Conservation (phyloP, 2,113 vertebrate species). For the Tauraco erythrolophus region DNA sequence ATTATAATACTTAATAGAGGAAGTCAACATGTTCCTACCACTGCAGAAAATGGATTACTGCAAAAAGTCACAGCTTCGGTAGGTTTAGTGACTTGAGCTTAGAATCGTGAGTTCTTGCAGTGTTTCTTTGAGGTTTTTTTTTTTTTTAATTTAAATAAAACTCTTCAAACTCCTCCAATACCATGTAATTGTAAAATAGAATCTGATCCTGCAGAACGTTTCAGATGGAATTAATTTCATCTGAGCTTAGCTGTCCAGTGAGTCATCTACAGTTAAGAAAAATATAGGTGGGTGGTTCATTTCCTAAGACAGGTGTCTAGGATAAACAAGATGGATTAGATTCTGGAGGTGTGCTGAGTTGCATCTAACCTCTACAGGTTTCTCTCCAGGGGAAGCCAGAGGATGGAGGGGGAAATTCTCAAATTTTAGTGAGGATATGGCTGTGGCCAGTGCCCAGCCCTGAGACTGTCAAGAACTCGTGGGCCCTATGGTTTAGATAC, state of each 20-base stretch:
- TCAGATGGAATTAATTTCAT: slow-evolving; percentile 8
- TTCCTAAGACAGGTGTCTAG: background rate
- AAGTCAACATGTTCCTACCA: slow-evolving; percentile 28
- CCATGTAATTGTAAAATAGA: slow-evolving; percentile 19
- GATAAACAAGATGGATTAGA: background rate
- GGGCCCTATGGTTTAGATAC: background rate
- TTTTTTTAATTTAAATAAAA: background rate
- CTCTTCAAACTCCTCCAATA: slow-evolving; percentile 9
- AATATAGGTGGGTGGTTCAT: background rate
- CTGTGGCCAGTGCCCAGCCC: background rate
- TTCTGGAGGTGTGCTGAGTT: background rate
- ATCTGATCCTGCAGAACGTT: background rate
- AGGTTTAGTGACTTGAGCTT: background rate
- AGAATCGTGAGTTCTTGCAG: background rate
- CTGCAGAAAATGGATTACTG: slow-evolving; percentile 33
- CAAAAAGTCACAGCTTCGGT: slow-evolving; percentile 24
- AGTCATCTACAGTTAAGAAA: slow-evolving; percentile 5
- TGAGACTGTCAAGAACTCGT: background rate
- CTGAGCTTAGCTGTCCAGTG: slow-evolving; percentile 21
- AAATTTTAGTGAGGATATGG: background rate
- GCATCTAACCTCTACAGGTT: background rate
- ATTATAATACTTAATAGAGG: slow-evolving; percentile 48
- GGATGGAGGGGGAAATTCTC: background rate
- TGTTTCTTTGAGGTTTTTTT: background rate
- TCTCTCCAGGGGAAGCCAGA: background rate